Base-by-base conservation (phyloP, 2,888 invertebrate genomes). In the Lysandra coridon region DNA sequence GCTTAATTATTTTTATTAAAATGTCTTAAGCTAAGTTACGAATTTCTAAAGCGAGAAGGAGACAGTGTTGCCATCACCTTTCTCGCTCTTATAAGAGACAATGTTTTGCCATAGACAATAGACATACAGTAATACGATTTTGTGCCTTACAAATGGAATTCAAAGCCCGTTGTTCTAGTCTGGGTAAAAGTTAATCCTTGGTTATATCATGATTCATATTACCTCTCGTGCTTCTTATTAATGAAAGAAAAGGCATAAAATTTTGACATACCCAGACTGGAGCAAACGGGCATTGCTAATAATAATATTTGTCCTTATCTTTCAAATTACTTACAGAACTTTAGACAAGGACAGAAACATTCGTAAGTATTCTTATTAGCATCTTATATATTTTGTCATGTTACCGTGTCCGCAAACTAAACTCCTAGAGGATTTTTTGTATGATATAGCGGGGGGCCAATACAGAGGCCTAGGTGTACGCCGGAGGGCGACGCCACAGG, bases 401-500 rank as follows among this genome's bases (percentile, higher is more conserved):
- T 69, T 69, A 69, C 64, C 14, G 64, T 30, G 64, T 69, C 1
- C 64, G 23, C 30, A 33, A 12, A 62, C 23, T 23, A 30, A 33
- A 30, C 64, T 69, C 33, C 33, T 12, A 69, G 12, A 23, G 62
- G 62, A 69, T 69, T 69, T 33, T 4, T 69, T 69, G 30, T 30
- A 69, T 69, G 33, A 69, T 69, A 69, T 69, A 69, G 64, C 69
- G 69, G 69, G 69, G 30, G 33, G 17, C 57, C 57, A 57, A 57
- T 57, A 57, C 17, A 57, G 57, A 17, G 57, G 57, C 57, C 57
- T 57, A 17, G 57, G 57, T 57, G 57, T 57, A 57, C 57, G 57
- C 57, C 17, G 57, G 4, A 14, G 57, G 57, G 14, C 57, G 57
- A 57, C 57, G 57, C 57, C 57, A 57, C 57, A 17, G 57, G 57